Conservation (phyloP, 2,888 invertebrate genomes). For the Chaetogeoica ovagalla region DNA sequence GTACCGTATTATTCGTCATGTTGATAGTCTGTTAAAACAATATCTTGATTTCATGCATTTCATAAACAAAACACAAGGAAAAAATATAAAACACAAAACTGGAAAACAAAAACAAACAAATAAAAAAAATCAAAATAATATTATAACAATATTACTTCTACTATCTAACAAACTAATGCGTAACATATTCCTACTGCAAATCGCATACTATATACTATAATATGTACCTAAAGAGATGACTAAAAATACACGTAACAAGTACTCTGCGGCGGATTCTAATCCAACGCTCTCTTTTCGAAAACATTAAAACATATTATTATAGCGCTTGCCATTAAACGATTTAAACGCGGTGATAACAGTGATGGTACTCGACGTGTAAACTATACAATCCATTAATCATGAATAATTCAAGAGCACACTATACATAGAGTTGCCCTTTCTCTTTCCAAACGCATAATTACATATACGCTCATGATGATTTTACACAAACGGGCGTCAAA, state of each 20-base stretch:
- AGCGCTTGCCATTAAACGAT: not conserved
- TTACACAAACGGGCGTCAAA: too few relatives aligned
- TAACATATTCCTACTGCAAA: not conserved
- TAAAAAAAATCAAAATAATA: slow-evolving; percentile 21
- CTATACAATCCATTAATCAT: too few relatives aligned
- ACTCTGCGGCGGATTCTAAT: too few relatives aligned
- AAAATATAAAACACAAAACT: slow-evolving; percentile 56
- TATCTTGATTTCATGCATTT: slow-evolving; percentile 49
- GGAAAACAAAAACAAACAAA: slow-evolving; percentile 49
- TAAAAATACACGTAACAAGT: too few relatives aligned
- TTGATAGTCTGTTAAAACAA: slow-evolving; percentile 37
- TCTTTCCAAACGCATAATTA: not conserved
- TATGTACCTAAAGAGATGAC: too few relatives aligned
- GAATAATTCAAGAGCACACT: slow-evolving; percentile 31
- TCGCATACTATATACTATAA: not conserved
- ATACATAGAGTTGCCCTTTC: slow-evolving; percentile 1
- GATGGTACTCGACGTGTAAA: not conserved
- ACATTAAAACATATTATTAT: not conserved
- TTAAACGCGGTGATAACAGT: slow-evolving; percentile 15
- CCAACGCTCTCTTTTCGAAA: not conserved
- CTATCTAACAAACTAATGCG: not conserved
- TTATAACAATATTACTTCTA: slow-evolving; percentile 21
- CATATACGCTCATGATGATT: too few relatives aligned
- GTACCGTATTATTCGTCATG: slow-evolving; percentile 44
- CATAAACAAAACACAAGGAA: slow-evolving; percentile 46